These are phyloP conservation scores for Andinoacara biseriatus DNA, from an alignment of 2,113 vertebrate genomes.

Conservation along the genomic window DNA sequence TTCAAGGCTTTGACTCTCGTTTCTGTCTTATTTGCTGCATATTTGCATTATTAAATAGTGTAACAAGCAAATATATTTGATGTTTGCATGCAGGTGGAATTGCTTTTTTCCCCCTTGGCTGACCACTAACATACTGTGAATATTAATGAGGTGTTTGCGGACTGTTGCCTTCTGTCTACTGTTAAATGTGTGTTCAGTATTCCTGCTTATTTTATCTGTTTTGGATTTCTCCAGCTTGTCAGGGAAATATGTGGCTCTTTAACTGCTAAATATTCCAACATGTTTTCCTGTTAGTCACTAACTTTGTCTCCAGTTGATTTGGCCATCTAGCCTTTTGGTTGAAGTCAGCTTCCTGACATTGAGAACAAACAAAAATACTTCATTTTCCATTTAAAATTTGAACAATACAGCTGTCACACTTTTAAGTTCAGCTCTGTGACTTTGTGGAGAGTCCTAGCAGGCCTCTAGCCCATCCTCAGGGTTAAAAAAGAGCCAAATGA, in stretches of 20 bases:
- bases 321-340: background rate
- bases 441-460: background rate
- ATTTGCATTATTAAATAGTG: background rate
- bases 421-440: background rate
- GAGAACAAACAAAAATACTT: background rate
- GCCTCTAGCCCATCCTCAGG: background rate
- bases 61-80: background rate
- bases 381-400: background rate
- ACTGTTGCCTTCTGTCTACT: background rate
- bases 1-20: background rate
- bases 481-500: background rate
- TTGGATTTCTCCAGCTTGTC: background rate
- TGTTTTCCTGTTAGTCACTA: background rate
- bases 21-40: background rate
- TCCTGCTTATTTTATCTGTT: background rate
- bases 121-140: background rate
- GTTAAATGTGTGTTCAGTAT: background rate
- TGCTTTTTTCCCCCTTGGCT: background rate
- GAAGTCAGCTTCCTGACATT: background rate
- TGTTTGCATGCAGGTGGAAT: background rate
- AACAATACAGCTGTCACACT: background rate
- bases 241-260: background rate
- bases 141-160: background rate
- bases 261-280: background rate
- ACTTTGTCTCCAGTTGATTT: background rate